Conservation (phyloP, 2,888 invertebrate genomes). For the Tuberolachnus salignus region DNA sequence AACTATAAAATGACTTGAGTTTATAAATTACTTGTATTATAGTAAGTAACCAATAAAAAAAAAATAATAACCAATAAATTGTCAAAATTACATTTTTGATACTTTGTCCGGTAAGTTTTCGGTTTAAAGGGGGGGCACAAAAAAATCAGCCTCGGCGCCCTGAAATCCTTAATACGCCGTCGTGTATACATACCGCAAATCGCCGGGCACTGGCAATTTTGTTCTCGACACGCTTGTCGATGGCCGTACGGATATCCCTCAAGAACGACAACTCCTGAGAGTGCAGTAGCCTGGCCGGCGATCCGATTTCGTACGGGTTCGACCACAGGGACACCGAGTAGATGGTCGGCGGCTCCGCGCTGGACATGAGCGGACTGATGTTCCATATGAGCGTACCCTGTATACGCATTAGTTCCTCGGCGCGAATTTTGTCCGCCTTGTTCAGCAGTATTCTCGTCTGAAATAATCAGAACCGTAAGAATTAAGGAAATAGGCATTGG, state of each 20-base stretch:
- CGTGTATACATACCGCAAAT: slow-evolving; percentile 78
- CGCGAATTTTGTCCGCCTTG: slow-evolving; percentile 91
- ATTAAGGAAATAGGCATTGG: too few species aligned
- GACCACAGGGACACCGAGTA: slow-evolving; percentile 90
- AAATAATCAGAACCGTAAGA: too few species aligned
- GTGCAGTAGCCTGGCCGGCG: slow-evolving; percentile 79
- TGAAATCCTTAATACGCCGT: too few species aligned
- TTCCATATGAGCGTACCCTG: slow-evolving; percentile 96
- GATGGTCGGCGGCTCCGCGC: slow-evolving; percentile 90
- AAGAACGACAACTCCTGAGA: slow-evolving; percentile 90
- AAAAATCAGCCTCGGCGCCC: too few species aligned
- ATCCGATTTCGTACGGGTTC: slow-evolving; percentile 79
- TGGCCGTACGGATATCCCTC: slow-evolving; percentile 80
- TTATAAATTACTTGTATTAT: too few species aligned
- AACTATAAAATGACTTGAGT: too few species aligned
- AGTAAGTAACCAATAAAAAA: too few species aligned
- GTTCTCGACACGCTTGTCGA: slow-evolving; percentile 89
- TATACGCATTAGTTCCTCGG: slow-evolving; percentile 90
- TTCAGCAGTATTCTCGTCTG: slow-evolving; percentile 90
- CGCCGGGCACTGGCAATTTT: slow-evolving; percentile 92
- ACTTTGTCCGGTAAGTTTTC: too few species aligned
- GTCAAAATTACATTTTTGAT: too few species aligned
- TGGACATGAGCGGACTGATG: slow-evolving; percentile 94
- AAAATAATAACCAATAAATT: too few species aligned
- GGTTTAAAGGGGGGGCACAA: too few species aligned